These are phyloP conservation scores for Diplodus sargus DNA, from an alignment of 2,797 vertebrate genomes.

Conservation along the genomic window DNA sequence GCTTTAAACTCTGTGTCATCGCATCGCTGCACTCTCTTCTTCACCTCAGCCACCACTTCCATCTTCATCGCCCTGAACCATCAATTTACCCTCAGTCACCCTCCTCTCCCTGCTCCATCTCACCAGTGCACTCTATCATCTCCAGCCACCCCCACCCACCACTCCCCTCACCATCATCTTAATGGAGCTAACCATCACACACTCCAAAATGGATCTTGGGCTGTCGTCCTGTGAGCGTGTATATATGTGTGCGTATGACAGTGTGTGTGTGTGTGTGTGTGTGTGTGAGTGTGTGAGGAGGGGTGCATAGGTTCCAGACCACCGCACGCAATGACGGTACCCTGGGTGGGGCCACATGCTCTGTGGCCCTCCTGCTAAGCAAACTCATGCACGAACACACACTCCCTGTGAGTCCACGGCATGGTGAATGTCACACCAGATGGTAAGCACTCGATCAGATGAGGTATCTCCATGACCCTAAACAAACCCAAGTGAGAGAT, in stretches of 20 bases:
- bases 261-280: slow-evolving; percentile 1
- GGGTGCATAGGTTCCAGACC: slow-evolving; percentile 67
- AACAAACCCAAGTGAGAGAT: slow-evolving; percentile 35
- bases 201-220: slow-evolving; percentile 39
- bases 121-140: slow-evolving; percentile 45
- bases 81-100: slow-evolving; percentile 44
- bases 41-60: slow-evolving; percentile 34
- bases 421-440: slow-evolving; percentile 42
- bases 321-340: slow-evolving; percentile 63
- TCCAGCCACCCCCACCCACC: slow-evolving; percentile 11
- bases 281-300: neutral
- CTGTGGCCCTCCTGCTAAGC: slow-evolving; percentile 34
- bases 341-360: slow-evolving; percentile 62
- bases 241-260: slow-evolving; percentile 12
- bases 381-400: slow-evolving; percentile 23
- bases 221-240: slow-evolving; percentile 30
- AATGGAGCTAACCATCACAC: slow-evolving; percentile 52
- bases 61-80: slow-evolving; percentile 54
- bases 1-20: slow-evolving; percentile 16
- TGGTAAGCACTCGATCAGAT: slow-evolving; percentile 26
- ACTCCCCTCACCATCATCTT: slow-evolving; percentile 37
- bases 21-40: slow-evolving; percentile 21
- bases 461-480: slow-evolving; percentile 34
- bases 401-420: slow-evolving; percentile 31
- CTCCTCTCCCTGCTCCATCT: slow-evolving; percentile 33